Evolutionary conservation across 2,797 vertebrate species (phyloP).

Genomic region (Enteromius unitaeniatus): DNA sequence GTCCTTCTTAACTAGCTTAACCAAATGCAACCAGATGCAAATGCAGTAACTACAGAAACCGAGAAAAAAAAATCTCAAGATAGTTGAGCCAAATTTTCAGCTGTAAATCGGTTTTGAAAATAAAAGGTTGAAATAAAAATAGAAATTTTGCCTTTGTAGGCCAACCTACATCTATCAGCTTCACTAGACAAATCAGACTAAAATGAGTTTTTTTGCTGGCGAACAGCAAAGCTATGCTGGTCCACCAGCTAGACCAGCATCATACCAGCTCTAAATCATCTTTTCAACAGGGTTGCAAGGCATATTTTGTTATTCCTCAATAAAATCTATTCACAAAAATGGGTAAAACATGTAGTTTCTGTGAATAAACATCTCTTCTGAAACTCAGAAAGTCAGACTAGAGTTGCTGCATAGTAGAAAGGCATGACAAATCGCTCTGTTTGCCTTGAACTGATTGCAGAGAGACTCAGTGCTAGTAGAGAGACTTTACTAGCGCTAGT

Average conservation of each 20-base stretch:
- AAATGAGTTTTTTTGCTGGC: not conserved
- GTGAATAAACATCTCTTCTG: conserved; percentile 15
- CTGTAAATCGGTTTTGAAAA: not conserved
- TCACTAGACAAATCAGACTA: not conserved
- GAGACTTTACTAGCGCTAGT: conserved; percentile 19
- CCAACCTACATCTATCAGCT: not conserved
- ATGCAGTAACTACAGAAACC: not conserved
- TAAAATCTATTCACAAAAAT: conserved; percentile 1
- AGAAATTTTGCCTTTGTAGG: not conserved
- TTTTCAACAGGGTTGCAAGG: conserved; percentile 4
- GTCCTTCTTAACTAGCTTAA: not conserved
- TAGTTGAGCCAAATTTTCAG: not conserved
- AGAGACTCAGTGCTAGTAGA: conserved; percentile 45
- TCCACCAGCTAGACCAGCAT: conserved; percentile 26
- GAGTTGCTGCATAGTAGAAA: conserved; percentile 76
- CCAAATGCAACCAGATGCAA: not conserved
- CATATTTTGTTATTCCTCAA: not conserved
- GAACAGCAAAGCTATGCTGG: conserved; percentile 4
- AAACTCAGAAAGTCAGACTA: conserved; percentile 31
- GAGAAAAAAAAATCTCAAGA: not conserved
- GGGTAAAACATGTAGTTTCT: not conserved
- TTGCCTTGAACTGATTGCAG: conserved; percentile 44
- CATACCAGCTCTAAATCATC: conserved; percentile 8
- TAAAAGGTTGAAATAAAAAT: not conserved
- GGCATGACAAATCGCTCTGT: conserved; percentile 67